phyloP scores from a whole-genome alignment of 2,797 vertebrate genomes.

The Pyrrhura leucotis region DNA sequence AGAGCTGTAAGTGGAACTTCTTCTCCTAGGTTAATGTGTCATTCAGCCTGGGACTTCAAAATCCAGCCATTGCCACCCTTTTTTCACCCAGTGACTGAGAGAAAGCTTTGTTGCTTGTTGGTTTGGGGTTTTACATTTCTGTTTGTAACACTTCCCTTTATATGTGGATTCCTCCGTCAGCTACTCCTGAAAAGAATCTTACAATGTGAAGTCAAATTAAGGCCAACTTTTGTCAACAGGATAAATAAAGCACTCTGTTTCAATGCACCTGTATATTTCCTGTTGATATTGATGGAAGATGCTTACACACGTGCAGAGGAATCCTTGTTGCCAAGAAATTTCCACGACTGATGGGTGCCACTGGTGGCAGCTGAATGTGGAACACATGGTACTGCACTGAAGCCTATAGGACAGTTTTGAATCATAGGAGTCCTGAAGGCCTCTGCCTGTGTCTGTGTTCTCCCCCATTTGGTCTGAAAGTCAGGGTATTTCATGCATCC shows the following conservation, averaged over 20 bases:
- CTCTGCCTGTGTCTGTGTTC: neutral
- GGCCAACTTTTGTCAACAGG: neutral
- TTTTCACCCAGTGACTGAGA: neutral
- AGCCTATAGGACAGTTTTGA: neutral
- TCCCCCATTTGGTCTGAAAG: neutral
- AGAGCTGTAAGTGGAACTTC: neutral
- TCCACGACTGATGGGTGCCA: neutral
- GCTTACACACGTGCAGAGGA: neutral
- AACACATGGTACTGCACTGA: neutral
- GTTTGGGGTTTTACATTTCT: neutral
- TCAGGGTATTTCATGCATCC: neutral
- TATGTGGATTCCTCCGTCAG: neutral
- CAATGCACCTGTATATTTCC: neutral
- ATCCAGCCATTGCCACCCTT: neutral
- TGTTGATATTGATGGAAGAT: neutral
- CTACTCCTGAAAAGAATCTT: neutral
- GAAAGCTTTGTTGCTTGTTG: neutral
- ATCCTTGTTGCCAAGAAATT: neutral
- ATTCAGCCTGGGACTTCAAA: constrained; percentile 5
- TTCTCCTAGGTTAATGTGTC: neutral
- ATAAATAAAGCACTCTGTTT: neutral
- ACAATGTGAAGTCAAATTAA: neutral
- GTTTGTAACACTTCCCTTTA: neutral
- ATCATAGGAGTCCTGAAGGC: neutral
- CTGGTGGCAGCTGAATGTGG: neutral